phyloP scores from a whole-genome alignment of 2,113 vertebrate genomes.

The Anarhynchus alexandrinus region DNA sequence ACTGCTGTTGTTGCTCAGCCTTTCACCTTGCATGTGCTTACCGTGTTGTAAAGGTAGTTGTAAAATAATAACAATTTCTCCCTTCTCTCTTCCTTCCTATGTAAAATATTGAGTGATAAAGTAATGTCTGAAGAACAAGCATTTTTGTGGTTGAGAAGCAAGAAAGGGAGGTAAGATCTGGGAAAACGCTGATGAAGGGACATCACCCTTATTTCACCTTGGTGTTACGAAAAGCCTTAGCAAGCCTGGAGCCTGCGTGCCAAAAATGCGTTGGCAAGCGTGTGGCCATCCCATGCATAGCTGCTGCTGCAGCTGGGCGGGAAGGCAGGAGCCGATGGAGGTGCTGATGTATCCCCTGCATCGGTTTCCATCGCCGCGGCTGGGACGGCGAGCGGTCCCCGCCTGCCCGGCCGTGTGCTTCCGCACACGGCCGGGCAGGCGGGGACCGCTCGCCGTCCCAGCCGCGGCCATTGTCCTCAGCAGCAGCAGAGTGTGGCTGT shows the following conservation, averaged over 20 bases:
- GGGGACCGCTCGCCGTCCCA: neutral
- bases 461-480: neutral
- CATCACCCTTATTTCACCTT: neutral
- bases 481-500: neutral
- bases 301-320: neutral
- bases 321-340: neutral
- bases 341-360: neutral
- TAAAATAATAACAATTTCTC: constrained; percentile 26
- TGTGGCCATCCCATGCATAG: neutral
- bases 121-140: neutral
- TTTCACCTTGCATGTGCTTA: neutral
- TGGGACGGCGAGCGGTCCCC: too few species aligned
- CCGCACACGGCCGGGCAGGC: neutral
- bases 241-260: neutral
- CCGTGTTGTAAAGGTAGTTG: neutral
- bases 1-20: neutral
- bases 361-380: too few species aligned
- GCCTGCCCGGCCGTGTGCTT: too few species aligned
- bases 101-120: neutral
- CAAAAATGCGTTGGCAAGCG: neutral
- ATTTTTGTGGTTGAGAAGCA: neutral
- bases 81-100: neutral
- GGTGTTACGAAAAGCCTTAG: neutral
- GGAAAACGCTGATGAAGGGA: neutral
- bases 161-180: neutral